Base-by-base conservation (phyloP, 2,113 vertebrate genomes). In the Cettia cetti region DNA sequence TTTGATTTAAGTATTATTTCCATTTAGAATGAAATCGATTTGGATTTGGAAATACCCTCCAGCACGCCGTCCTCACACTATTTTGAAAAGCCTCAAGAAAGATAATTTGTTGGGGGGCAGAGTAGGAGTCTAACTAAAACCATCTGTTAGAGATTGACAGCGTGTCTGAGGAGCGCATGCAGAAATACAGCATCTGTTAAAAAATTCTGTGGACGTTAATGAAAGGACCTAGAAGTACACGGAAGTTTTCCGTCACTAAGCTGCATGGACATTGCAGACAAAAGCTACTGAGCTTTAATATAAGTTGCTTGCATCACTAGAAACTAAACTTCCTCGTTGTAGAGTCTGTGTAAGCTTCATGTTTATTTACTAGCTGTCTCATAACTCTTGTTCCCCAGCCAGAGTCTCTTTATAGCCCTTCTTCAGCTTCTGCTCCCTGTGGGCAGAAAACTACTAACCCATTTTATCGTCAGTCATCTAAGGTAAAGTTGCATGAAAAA, bases 401-500 rank as follows among this genome's bases (percentile, higher is more conserved):
- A 79, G 89, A 96, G 50, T 98, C 98, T 97, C 44, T 98, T 75
- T 96, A 93, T 97, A 98, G 92, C 76, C 95, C 96, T 97, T 86
- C 96, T 95, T 95, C 97, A 88, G 82, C 97, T 88, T 97, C 98
- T 83, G 97, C 97, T 71, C 89, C 96, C 92, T 93, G 96, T 97
- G 96, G 94, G 97, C 97, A 97, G 97, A 97, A 97, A 84, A 50
- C 95, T 98, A 96, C 97, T 97, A 96, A 98, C 96, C 95, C 97
- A 93, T 98, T 98, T 97, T 97, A 96, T 92, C 94, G 22, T 96
- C 96, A 79, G 87, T 92, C 96, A 66, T 90, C 95, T 89, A 97
- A 98, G 98, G 97, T 98, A 98, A 98, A 97, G 82, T 96, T 94
- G 92, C 95, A 97, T 96, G 94, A 76, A 95, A 90, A 95, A 93